Evolutionary conservation across 2,888 invertebrate genomes (phyloP), one percentile per base, ranked within the genome.

Genomic region (Nymphalis polychloros): DNA sequence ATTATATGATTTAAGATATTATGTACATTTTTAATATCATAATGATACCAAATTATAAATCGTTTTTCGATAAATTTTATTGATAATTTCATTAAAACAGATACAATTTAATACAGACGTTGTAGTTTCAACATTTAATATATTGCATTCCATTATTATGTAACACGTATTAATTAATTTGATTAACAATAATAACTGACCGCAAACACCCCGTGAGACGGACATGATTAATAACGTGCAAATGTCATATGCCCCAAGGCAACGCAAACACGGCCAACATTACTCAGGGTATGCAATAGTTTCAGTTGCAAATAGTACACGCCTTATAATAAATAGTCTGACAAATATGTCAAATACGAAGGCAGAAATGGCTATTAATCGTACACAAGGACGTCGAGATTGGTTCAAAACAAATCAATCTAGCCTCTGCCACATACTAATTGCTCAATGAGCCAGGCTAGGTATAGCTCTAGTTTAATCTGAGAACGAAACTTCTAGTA

Each of bases 341-440:
- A 19, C 41, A 50, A 61, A 65, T 57, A 59, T 53, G 50, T 67
- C 62, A 67, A 55, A 67, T 67, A 50, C 49, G 50, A 59, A 64
- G 60, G 17, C 65, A 52, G 60, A 46, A 66, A 53, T 47, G 35
- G 20, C 48, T 53, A 69, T 69, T 69, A 69, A 69, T 69, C 64
- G 57, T 62, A 55, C 41, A 61, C 64, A 47, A 47, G 27, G 23
- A 70, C 63, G 71, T 68, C 68, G 66, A 64, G 68, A 66, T 64
- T 59, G 71, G 63, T 64, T 64, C 50, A 64, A 71, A 69, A 68
- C 71, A 71, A 68, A 71, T 68, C 71, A 71, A 71, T 71, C 71
- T 68, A 60, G 68, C 65, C 65, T 63, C 53, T 61, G 65, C 60
- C 71, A 68, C 66, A 66, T 68, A 71, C 68, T 71, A 71, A 71